Evolutionary conservation across 2,888 invertebrate species (phyloP).

Genomic region (Agonum fuliginosum): DNA sequence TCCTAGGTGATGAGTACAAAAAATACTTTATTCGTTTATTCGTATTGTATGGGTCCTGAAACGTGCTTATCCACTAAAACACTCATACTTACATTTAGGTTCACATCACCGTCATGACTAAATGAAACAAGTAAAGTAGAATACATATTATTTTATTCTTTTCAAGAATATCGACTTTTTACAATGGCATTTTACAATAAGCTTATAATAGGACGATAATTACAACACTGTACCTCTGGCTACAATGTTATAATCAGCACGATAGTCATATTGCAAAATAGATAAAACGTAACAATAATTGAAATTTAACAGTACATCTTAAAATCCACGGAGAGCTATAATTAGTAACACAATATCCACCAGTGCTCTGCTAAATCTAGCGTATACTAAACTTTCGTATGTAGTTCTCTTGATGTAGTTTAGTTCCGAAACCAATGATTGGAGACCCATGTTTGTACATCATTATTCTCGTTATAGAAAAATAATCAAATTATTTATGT

Average conservation of each 20-base stretch:
- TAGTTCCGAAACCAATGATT: too few species aligned
- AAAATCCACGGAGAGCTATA: constrained; percentile 22
- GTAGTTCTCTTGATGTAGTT: too few species aligned
- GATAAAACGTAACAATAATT: constrained; percentile 53
- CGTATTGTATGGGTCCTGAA: too few species aligned
- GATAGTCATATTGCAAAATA: constrained; percentile 57
- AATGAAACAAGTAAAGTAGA: constrained; percentile 15
- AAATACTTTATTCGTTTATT: too few species aligned
- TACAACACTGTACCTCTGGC: constrained; percentile 19
- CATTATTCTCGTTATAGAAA: too few species aligned
- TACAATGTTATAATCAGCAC: constrained; percentile 51
- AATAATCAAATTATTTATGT: too few species aligned
- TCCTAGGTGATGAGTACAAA: too few species aligned
- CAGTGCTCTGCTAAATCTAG: neutral
- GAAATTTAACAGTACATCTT: constrained; percentile 57
- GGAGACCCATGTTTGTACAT: too few species aligned
- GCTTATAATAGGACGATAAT: constrained; percentile 49
- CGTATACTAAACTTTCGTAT: too few species aligned
- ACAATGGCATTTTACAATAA: constrained; percentile 60
- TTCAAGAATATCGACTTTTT: constrained; percentile 59
- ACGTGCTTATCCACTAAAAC: too few species aligned
- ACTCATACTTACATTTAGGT: too few species aligned
- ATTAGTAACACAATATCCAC: neutral
- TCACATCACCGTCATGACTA: neutral
- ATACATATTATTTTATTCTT: constrained; percentile 60